Evolutionary conservation across 2,888 invertebrate species (phyloP).

Genomic region (Drosophila lutescens): DNA sequence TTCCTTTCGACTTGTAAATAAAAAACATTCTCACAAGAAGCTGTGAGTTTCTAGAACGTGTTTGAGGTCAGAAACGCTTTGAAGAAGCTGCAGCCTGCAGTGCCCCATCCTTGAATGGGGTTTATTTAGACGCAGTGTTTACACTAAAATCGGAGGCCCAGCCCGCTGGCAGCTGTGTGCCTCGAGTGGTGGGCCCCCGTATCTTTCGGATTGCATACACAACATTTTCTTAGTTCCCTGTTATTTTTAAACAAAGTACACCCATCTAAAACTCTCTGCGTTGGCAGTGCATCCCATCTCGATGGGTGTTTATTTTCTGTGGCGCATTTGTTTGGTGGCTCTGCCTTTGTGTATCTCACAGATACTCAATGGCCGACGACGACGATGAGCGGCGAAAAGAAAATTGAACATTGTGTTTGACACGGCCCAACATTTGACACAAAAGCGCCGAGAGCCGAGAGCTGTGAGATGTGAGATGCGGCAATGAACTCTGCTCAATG

Average conservation of each 20-base stretch:
- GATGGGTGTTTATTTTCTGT: slow-evolving; percentile 19
- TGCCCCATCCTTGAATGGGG: slow-evolving; percentile 32
- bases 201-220: slow-evolving; percentile 42
- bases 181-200: slow-evolving; percentile 35
- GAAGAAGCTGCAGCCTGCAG: slow-evolving; percentile 11
- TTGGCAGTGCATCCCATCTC: slow-evolving; percentile 3
- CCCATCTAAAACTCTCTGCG: slow-evolving; percentile 30
- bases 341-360: slow-evolving; percentile 57
- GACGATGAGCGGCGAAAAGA: slow-evolving; percentile 9
- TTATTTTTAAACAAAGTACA: slow-evolving; percentile 54
- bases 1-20: background rate
- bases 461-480: slow-evolving; percentile 23
- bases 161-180: slow-evolving; percentile 31
- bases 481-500: slow-evolving; percentile 73
- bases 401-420: slow-evolving; percentile 57
- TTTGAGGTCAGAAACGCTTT: slow-evolving; percentile 34
- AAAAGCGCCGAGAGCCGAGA: slow-evolving; percentile 19
- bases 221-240: slow-evolving; percentile 48
- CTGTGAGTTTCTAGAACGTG: slow-evolving; percentile 15
- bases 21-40: background rate
- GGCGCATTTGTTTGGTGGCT: slow-evolving; percentile 52
- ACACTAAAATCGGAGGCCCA: slow-evolving; percentile 30
- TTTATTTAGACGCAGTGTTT: slow-evolving; percentile 30
- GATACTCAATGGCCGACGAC: slow-evolving; percentile 38
- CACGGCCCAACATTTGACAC: slow-evolving; percentile 63